Evolutionary conservation across 2,797 vertebrate genomes (phyloP).

Genomic region (Malurus splendens): DNA sequence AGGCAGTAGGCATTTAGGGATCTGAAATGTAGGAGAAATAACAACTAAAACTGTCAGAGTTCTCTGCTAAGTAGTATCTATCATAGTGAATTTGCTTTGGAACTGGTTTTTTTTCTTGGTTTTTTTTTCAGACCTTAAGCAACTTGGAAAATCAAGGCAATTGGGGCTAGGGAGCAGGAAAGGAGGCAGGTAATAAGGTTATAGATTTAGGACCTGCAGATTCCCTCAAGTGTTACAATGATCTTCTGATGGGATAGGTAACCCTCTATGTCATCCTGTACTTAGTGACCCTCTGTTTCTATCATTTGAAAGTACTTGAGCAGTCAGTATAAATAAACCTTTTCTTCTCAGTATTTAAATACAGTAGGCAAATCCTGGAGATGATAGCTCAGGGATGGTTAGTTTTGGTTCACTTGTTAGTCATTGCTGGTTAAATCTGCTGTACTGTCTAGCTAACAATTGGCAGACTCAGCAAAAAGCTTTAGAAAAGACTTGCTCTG

Average conservation of each 20-base stretch:
- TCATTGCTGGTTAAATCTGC: conserved; percentile 32
- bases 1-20: not conserved
- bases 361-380: not conserved
- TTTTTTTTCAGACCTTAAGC: not conserved
- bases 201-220: not conserved
- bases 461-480: conserved; percentile 43
- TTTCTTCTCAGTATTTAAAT: not conserved
- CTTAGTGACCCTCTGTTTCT: not conserved
- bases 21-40: not conserved
- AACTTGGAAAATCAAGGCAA: not conserved
- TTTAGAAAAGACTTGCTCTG: conserved; percentile 31
- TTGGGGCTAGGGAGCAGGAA: not conserved
- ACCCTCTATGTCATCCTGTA: fast-evolving
- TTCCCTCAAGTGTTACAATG: not conserved
- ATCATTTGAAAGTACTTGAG: not conserved
- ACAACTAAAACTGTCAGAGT: not conserved
- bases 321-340: not conserved
- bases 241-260: not conserved
- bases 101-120: not conserved
- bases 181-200: not conserved
- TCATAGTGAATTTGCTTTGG: not conserved
- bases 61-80: not conserved
- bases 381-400: not conserved
- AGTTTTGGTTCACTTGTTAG: conserved; percentile 32
- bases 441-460: not conserved